Conservation (phyloP, 2,797 vertebrate genomes). For the Pterois miles region DNA sequence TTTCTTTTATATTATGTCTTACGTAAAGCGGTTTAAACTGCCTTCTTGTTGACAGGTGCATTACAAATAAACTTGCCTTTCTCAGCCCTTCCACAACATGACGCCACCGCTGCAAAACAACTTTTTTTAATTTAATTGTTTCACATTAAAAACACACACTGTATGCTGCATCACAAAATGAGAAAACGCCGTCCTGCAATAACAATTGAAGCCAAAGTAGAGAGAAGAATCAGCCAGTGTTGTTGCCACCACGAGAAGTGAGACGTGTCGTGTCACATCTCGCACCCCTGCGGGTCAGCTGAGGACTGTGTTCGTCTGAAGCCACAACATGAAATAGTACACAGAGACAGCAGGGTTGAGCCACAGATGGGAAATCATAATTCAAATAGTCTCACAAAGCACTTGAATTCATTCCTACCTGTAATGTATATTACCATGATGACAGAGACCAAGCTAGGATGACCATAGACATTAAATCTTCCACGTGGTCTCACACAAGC, state of each 20-base stretch:
- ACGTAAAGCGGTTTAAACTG: not conserved
- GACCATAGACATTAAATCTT: constrained; percentile 49
- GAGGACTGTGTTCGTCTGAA: constrained; percentile 54
- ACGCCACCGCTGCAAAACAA: constrained; percentile 72
- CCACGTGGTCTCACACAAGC: constrained; percentile 49
- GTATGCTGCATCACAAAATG: constrained; percentile 77
- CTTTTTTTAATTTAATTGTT: constrained; percentile 77
- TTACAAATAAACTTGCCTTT: not conserved
- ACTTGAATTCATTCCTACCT: constrained; percentile 77
- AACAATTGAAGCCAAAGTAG: constrained; percentile 67
- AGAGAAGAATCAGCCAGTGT: constrained; percentile 53
- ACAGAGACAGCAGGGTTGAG: constrained; percentile 70
- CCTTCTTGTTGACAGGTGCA: not conserved
- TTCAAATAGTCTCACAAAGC: constrained; percentile 69
- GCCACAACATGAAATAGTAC: constrained; percentile 72
- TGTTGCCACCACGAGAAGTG: constrained; percentile 13
- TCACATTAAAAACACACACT: constrained; percentile 84
- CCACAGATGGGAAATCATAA: constrained; percentile 76
- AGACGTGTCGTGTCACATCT: constrained; percentile 10
- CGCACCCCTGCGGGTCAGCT: constrained; percentile 20
- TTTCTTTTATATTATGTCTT: not conserved
- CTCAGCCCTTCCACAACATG: constrained; percentile 28
- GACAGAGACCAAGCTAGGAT: constrained; percentile 56
- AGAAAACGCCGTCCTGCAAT: constrained; percentile 61
- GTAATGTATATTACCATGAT: constrained; percentile 56